Evolutionary conservation across 2,113 vertebrate species (phyloP), one percentile per base, ranked within the genome.

Genomic region (Chionis minor): DNA sequence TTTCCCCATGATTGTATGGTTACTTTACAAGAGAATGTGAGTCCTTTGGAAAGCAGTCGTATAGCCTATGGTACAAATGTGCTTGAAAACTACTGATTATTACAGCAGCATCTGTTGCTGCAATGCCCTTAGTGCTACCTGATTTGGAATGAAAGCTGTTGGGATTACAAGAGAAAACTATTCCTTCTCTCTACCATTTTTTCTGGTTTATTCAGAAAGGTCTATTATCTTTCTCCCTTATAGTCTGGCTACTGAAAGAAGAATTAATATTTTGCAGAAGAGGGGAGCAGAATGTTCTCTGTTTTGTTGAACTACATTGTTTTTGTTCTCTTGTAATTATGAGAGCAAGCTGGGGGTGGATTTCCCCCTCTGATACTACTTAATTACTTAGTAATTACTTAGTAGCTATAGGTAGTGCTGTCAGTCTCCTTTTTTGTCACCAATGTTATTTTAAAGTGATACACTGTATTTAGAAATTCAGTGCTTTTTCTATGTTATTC

Each of bases 31-130:
- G 33, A 69, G 24, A 69, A 83, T 10, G 3, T 59, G 33, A 83
- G 40, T 67, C 40, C 40, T 73, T 86, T 78, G 51, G 47, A 62
- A 83, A 81, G 40, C 61, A 55, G 38, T 78, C 16, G 8, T 44
- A 22, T 8, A 27, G 32, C 18, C 27, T 54, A 0, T 27, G 9
- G 56, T 82, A 35, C 0, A 0, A 70, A 15, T 61, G 4, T 38
- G 32, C n/a, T 90, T 88, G n/a, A 71, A 44, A 82, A 51, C 45
- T 24, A 30, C 22, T 26, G 8, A n/a, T 44, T 38, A 7, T 55
- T 28, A 24, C 4, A 33, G 40, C 59, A 90, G 35, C 18, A 66
- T 51, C 58, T 74, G 22, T 38, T 49, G n/a, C 30, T 81, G 55
- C 30, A 33, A 45, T 69, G 8, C 35, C 17, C 28, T 49, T 15